Evolutionary conservation across 2,113 vertebrate genomes (phyloP).

Genomic region (Cathartes aura): DNA sequence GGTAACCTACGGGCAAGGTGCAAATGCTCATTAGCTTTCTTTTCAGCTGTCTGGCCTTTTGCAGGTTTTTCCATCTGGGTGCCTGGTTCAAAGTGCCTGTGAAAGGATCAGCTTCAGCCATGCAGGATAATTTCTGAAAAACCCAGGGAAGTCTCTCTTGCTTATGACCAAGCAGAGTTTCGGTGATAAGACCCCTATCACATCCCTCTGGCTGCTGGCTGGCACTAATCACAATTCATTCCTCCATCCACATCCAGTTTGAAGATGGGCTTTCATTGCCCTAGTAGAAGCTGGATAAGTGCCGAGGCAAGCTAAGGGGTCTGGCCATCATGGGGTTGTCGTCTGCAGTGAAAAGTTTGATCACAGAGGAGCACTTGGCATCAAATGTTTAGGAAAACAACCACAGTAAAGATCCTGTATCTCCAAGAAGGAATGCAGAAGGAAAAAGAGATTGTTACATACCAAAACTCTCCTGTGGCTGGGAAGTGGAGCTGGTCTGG

Average conservation of each 20-base stretch:
- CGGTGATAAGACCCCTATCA: fast-evolving
- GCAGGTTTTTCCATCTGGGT: not conserved
- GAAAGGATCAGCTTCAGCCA: not conserved
- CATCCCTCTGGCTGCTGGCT: not conserved
- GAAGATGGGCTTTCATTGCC: not conserved
- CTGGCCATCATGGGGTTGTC: not conserved
- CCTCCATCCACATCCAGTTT: not conserved
- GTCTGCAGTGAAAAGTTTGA: not conserved
- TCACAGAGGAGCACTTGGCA: not conserved
- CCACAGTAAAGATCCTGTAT: not conserved
- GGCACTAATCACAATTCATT: not conserved
- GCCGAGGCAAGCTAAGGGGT: not conserved
- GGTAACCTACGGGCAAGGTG: not conserved
- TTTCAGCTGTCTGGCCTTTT: not conserved
- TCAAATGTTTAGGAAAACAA: not conserved
- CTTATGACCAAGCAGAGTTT: not conserved
- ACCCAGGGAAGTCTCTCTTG: not conserved
- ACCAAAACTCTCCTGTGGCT: not conserved
- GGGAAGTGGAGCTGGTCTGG: not conserved
- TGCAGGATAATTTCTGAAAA: not conserved
- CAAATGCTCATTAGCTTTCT: not conserved
- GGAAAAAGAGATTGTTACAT: not conserved
- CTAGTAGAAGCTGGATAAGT: not conserved
- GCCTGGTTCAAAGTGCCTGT: not conserved
- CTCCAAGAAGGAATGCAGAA: not conserved